Conservation (phyloP, 1,140 invertebrate species). For the Drosophila navojoa region DNA sequence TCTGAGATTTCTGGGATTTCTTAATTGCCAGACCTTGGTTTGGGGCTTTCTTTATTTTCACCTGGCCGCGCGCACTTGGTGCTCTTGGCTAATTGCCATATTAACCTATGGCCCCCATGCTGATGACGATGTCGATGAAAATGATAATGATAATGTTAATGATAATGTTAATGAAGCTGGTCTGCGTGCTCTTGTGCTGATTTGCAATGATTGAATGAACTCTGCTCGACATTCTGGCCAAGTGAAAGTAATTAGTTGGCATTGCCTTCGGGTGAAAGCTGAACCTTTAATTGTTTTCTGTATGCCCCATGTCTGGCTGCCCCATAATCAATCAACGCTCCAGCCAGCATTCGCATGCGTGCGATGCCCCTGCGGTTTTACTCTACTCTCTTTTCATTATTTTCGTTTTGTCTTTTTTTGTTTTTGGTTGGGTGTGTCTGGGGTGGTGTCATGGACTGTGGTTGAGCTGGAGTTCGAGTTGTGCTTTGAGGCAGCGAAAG, state of each 20-base stretch:
- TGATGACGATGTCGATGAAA: slow-evolving; percentile 2
- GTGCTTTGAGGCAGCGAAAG: slow-evolving; percentile 44
- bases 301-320: slow-evolving; percentile 28
- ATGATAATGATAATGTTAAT: slow-evolving; percentile 35
- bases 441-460: slow-evolving; percentile 11
- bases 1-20: slow-evolving; percentile 12
- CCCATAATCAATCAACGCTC: slow-evolving; percentile 65
- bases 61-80: slow-evolving; percentile 5
- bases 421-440: slow-evolving; percentile 22
- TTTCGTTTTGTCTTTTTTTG: too few species aligned
- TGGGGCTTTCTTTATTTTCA: slow-evolving; percentile 35
- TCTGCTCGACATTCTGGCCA: slow-evolving; percentile 60
- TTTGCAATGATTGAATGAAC: slow-evolving; percentile 65
- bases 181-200: slow-evolving; percentile 50
- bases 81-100: slow-evolving; percentile 77
- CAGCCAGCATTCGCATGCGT: slow-evolving; percentile 31
- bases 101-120: slow-evolving; percentile 69
- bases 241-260: slow-evolving; percentile 77
- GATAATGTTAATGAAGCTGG: slow-evolving; percentile 51
- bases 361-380: slow-evolving; percentile 13
- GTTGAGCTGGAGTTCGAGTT: neutral
- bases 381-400: slow-evolving; percentile 13
- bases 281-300: slow-evolving; percentile 67
- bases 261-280: slow-evolving; percentile 69
- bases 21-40: slow-evolving; percentile 39